Conservation (phyloP, 2,113 vertebrate species). For the Phalacrocorax aristotelis region DNA sequence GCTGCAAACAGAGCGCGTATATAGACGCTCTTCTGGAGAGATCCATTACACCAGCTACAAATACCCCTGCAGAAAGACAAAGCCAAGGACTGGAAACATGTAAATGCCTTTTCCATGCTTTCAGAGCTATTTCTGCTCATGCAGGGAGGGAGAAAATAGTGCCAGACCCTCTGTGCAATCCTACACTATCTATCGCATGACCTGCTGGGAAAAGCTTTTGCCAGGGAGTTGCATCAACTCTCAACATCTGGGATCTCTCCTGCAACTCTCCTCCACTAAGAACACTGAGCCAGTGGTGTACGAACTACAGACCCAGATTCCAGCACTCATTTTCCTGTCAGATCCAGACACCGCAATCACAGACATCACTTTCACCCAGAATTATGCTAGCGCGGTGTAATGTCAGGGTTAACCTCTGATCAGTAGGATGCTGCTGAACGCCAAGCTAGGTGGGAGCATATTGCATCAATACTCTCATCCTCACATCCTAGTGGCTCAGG, state of each 20-base stretch:
- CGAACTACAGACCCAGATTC: background rate
- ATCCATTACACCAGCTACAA: conserved; percentile 56
- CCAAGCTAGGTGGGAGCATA: background rate
- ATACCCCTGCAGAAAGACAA: conserved; percentile 48
- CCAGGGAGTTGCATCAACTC: background rate
- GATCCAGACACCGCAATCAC: background rate
- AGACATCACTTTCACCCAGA: background rate
- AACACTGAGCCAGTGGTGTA: background rate
- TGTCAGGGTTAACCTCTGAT: background rate
- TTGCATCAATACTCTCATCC: background rate
- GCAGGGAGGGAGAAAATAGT: background rate
- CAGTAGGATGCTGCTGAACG: background rate
- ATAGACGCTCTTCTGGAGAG: conserved; percentile 50
- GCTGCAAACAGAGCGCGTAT: conserved; percentile 40
- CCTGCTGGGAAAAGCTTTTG: background rate
- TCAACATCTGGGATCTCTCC: background rate
- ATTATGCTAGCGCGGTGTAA: background rate
- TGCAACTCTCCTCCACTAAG: background rate
- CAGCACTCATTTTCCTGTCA: background rate
- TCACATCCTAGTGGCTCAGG: background rate
- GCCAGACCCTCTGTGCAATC: background rate
- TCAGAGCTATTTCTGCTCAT: conserved; percentile 11
- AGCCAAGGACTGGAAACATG: conserved; percentile 1
- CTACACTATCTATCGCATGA: background rate
- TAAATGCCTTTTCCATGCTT: conserved; percentile 22